Base-by-base conservation (phyloP, 2,797 vertebrate species). In the Picus viridis region DNA sequence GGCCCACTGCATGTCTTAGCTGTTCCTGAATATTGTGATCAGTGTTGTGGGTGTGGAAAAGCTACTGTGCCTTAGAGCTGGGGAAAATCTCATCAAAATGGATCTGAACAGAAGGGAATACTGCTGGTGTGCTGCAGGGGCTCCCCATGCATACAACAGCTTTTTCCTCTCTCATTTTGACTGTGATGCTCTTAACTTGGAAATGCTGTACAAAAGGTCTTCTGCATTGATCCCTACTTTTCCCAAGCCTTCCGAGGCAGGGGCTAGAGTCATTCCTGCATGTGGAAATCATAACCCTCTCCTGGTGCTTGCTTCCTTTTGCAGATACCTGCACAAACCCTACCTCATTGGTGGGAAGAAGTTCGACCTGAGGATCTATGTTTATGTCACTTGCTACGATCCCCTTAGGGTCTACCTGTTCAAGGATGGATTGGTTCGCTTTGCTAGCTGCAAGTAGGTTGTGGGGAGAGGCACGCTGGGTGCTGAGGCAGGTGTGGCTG, bases 261-360 rank as follows among this genome's bases (percentile, higher is more conserved):
- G 45, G 7, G 8, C 59, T 84, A 41, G 53, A 91, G 69, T 24
- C 72, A 32, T 62, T 63, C 30, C 58, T 82, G 58, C 39, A 8
- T 13, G 1, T 4, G 3, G 47, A 88, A 65, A 26, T 75, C 19
- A 12, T 86, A 74, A 72, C 58, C 8, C 5, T 79, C 45, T 2
- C 26, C 26, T 1, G 62, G 34, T 61, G 34, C 78, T 63, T 62
- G 18, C 49, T 73, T 95, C 64, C 83, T 20, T 84, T 14, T 83
- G 29, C 86, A 99, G 99, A 82, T 99, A 99, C 54, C 97, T 99
- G 67, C 98, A 99, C 97, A 99, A 99, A 94, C 99, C 99, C 97
- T 99, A 99, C 98, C 99, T 99, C 98, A 99, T 99, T 96, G 98
- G 98, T 0, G 99, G 99, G 53, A 99, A 97, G 98, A 99, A 99